Base-by-base conservation (phyloP, 2,113 vertebrate species). In the Cyprinodon variegatus region DNA sequence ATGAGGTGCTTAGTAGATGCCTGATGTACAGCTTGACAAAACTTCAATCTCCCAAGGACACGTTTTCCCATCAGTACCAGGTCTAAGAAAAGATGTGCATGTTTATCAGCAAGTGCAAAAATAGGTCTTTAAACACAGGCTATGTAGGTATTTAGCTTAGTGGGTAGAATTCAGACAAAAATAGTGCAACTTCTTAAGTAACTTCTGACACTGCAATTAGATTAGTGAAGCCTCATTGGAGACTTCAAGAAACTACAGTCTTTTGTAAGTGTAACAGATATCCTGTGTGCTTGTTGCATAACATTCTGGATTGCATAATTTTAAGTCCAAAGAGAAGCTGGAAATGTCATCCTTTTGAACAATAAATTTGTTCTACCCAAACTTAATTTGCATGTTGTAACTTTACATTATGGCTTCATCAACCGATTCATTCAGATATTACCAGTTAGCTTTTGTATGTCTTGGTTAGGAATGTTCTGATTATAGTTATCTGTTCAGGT, bases 1-100 rank as follows among this genome's bases (percentile, higher is more conserved):
- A 88, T 88, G 84, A 90, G 88, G 86, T 66, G 74, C 79, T 92
- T 86, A 87, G 90, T 86, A 91, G 90, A 86, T 87, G 88, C 86
- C 87, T 91, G 86, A 92, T 79, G 88, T 90, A 89, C 77, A 72
- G 81, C 77, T 84, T 69, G 37, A 73, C 69, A 63, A 79, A 81
- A 82, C 79, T 82, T 85, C 70, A 61, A 84, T 87, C 87, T 88
- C 76, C 83, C 85, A 91, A 92, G 86, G 90, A 88, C 88, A 78
- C 57, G 0, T 66, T 62, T 68, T 57, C 20, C 77, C 85, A 85
- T 82, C 77, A 77, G 79, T 22, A 48, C n/a, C 37, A 65, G 64
- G 79, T 76, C 61, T 73, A 72, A 67, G 82, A 68, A 7, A 65
- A 77, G 76, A 80, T 67, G 65, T 39, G 76, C 81, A 73, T 89